Percentiles rank a stretch among this genome's conserved stretches.
phyloP scores from a whole-genome alignment of 2,113 vertebrate species.

The Numenius arquata region DNA sequence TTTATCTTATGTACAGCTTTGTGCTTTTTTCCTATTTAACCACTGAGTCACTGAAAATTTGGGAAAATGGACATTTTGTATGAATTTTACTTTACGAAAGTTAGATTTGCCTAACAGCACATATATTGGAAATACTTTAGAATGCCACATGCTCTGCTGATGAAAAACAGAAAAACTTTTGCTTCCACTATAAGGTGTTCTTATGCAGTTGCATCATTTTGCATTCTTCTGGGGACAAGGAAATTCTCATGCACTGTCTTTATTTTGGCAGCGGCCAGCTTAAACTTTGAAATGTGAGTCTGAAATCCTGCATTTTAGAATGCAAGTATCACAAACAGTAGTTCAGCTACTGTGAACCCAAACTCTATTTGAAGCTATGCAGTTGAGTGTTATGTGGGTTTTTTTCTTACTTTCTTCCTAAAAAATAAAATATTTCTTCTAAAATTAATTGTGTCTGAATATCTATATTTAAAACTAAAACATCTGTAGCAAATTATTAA shows the following conservation, averaged over 20 bases:
- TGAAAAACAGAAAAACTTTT: not conserved
- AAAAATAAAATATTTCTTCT: not conserved
- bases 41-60: not conserved
- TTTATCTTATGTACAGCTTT: not conserved
- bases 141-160: rapidly evolving
- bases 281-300: not conserved
- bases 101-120: not conserved
- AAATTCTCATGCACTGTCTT: not conserved
- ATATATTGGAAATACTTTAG: not conserved
- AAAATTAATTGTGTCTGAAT: not conserved
- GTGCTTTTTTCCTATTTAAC: not conserved
- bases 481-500: not conserved
- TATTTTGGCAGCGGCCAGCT: not conserved
- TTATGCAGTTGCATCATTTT: not conserved
- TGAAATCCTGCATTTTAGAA: not conserved
- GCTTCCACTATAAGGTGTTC: not conserved
- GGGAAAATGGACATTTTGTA: not conserved
- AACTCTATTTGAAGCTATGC: not conserved
- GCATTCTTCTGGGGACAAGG: not conserved
- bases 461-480: not conserved
- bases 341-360: not conserved
- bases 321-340: not conserved
- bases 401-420: not conserved
- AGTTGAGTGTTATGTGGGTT: rapidly evolving
- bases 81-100: not conserved